phyloP scores from a whole-genome alignment of 2,113 vertebrate genomes.

The Sterna hirundo region DNA sequence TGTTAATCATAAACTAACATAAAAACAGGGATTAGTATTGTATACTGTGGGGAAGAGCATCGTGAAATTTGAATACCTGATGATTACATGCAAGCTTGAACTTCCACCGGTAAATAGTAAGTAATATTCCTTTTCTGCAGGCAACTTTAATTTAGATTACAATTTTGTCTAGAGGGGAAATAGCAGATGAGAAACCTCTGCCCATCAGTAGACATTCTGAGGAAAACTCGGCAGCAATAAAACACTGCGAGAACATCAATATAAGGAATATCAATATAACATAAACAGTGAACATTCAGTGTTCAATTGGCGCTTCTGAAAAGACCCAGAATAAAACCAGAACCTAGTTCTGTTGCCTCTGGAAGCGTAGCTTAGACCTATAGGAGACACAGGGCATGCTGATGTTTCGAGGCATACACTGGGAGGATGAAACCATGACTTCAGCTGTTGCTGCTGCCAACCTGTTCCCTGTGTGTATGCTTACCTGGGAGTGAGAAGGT shows the following conservation, averaged over 20 bases:
- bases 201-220: not conserved
- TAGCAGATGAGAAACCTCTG: not conserved
- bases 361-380: not conserved
- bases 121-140: not conserved
- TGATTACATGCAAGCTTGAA: not conserved
- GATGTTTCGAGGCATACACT: not conserved
- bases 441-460: not conserved
- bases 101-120: not conserved
- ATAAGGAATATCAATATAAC: not conserved
- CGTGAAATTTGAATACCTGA: not conserved
- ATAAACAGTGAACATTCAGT: not conserved
- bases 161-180: not conserved
- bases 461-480: not conserved
- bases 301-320: not conserved
- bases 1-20: not conserved
- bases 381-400: not conserved
- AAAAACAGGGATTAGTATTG: not conserved
- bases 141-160: not conserved
- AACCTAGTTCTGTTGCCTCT: not conserved
- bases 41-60: not conserved
- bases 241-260: not conserved
- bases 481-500: not conserved
- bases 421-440: not conserved
- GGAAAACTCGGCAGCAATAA: not conserved
- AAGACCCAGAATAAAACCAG: not conserved